Base-by-base conservation (phyloP, 2,113 vertebrate species). In the Naja naja region DNA sequence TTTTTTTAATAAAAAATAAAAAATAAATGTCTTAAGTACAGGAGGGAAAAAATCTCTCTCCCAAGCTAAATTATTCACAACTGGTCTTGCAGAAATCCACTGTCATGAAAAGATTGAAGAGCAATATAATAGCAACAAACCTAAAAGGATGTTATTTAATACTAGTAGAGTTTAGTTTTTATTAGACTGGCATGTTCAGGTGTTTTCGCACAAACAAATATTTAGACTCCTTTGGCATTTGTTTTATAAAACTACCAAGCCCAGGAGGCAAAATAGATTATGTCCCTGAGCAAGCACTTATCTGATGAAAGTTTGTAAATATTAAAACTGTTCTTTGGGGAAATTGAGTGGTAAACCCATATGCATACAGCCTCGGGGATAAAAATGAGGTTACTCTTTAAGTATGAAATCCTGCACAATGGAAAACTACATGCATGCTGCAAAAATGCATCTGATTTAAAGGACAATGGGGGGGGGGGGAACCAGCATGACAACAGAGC, bases 251-350 rank as follows among this genome's bases (percentile, higher is more conserved):
- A 93, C 89, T 90, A 85, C 88, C 58, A 89, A 74, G 95, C 95
- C 93, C 96, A 93, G 56, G 91, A 92, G 87, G 12, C 96, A 69
- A 91, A 69, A 94, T 93, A 89, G 94, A 90, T 39, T 94, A 91
- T 56, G 94, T 94, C 91, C 93, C 90, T 88, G 90, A 92, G 94
- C 94, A 95, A 94, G 55, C 93, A 93, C 88, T 95, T 96, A 94
- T 58, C 94, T 64, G 58, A 94, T 74, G 91, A 92, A 95, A 95
- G 90, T 74, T 94, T 90, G 87, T 89, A 95, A 95, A 94, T 52
- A 94, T 93, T 96, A 95, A 81, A 91, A 94, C 96, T 92, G 95
- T 95, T 96, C 95, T 94, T 94, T 95, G 93, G 92, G 53, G 88
- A 94, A 92, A 85, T 93, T 91, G 0, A 89, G 53, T 54, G 95